Base-by-base conservation (phyloP, 2,797 vertebrate genomes). In the Lagodon rhomboides region DNA sequence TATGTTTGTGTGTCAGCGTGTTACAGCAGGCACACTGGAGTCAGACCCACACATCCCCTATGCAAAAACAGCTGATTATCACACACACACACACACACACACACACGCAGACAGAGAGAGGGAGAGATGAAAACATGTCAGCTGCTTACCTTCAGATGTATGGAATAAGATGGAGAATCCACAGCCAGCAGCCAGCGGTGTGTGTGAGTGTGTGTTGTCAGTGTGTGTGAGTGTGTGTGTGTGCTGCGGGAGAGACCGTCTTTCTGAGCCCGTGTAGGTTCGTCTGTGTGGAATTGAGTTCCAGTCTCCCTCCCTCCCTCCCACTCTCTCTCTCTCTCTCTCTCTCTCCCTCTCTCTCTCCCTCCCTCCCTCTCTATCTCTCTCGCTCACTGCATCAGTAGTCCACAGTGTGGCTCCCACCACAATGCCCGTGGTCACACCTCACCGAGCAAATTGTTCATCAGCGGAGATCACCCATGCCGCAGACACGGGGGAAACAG, bases 391-490 rank as follows among this genome's bases (percentile, higher is more conserved):
- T 92, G 90, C 91, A 92, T 94, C 90, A 90, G 79, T 91, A 71
- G 85, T 89, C 87, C 88, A 79, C 86, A 77, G 78, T 84, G 85
- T 69, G 81, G 85, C 84, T 92, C 61, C 88, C 34, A 66, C 90
- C 87, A 95, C 94, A 94, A 92, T 92, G 88, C 87, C 85, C 62
- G 77, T 85, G 91, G 92, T 94, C 90, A 94, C 94, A 94, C 92
- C 90, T 95, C 94, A 79, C 78, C 80, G 91, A 87, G 85, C 93
- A 93, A 90, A 95, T 94, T 94, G 93, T 95, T 95, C 85, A 89
- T 91, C 77, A 92, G 84, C 16, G 53, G 79, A 90, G 88, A 87
- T 88, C 87, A 72, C 75, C 67, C 77, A 50, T 68, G 64, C 59
- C 4, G 49, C 27, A 65, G 85, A 87, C 82, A 81, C 77, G 56